These are phyloP conservation scores for Zaprionus bogoriensis DNA, from an alignment of 2,888 invertebrate genomes.

Conservation along the genomic window DNA sequence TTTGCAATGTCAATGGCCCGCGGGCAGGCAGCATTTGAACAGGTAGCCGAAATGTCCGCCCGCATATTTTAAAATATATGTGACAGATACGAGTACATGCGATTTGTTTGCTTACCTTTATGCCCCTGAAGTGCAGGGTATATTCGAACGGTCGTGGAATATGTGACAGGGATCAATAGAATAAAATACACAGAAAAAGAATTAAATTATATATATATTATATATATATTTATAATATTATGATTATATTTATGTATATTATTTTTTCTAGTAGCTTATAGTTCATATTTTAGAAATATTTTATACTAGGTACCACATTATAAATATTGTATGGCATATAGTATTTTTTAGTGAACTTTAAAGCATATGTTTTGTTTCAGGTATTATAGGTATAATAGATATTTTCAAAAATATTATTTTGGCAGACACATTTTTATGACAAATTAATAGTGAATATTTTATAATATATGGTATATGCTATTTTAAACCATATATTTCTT, in stretches of 20 bases:
- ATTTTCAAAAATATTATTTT: background rate
- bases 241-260: background rate
- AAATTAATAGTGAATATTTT: too few relatives aligned
- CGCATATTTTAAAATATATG: constrained; percentile 18
- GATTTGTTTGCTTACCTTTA: constrained; percentile 1
- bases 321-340: too few relatives aligned
- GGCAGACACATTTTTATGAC: too few relatives aligned
- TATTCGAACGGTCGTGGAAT: background rate
- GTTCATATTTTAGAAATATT: background rate
- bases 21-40: constrained; percentile 35
- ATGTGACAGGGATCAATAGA: background rate
- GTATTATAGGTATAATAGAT: background rate
- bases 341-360: too few relatives aligned
- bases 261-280: too few relatives aligned
- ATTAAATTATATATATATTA: background rate
- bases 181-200: background rate
- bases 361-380: too few relatives aligned
- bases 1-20: constrained; percentile 51
- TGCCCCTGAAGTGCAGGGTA: background rate
- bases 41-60: constrained; percentile 17
- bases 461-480: too few relatives aligned
- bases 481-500: too few relatives aligned
- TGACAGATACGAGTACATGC: constrained; percentile 10
- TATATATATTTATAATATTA: background rate
- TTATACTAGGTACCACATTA: too few relatives aligned